phyloP scores from a whole-genome alignment of 2,888 invertebrate species.

The Lepidocyrtinus sp. region DNA sequence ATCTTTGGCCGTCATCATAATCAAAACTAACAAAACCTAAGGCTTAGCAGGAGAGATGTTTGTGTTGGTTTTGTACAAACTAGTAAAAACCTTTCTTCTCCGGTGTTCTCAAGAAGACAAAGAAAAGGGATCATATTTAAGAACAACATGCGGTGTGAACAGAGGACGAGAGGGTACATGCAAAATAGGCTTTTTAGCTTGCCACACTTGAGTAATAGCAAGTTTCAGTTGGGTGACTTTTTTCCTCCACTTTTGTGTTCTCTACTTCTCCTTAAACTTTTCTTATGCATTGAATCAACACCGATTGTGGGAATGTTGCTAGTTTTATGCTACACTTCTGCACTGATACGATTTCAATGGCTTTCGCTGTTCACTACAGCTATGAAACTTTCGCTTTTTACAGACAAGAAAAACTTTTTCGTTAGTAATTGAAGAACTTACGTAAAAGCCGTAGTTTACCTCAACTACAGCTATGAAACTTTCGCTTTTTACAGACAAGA shows the following conservation, averaged over 20 bases:
- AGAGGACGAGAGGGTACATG: background rate
- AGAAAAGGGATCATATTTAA: background rate
- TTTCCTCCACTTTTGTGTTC: slow-evolving; percentile 1
- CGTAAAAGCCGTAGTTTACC: too few relatives aligned
- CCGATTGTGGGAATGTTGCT: slow-evolving; percentile 31
- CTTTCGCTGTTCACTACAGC: too few relatives aligned
- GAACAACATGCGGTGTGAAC: slow-evolving; percentile 5
- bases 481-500: slow-evolving; percentile 19
- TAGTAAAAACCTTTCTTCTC: background rate
- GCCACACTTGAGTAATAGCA: slow-evolving; percentile 34
- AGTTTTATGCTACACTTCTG: slow-evolving; percentile 27
- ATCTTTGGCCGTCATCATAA: background rate
- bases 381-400: background rate
- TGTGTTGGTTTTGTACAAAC: background rate
- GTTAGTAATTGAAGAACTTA: too few relatives aligned
- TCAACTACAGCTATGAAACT: too few relatives aligned
- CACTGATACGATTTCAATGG: slow-evolving; percentile 30
- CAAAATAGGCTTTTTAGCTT: slow-evolving; percentile 31
- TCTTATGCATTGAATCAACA: slow-evolving; percentile 25
- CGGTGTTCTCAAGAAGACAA: background rate
- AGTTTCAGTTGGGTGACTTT: slow-evolving; percentile 22
- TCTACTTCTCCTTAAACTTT: background rate
- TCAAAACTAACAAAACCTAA: too few relatives aligned
- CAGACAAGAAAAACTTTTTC: slow-evolving; percentile 10
- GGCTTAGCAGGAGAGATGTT: background rate